Conservation (phyloP, 2,797 vertebrate species). For the Molossus molossus region DNA sequence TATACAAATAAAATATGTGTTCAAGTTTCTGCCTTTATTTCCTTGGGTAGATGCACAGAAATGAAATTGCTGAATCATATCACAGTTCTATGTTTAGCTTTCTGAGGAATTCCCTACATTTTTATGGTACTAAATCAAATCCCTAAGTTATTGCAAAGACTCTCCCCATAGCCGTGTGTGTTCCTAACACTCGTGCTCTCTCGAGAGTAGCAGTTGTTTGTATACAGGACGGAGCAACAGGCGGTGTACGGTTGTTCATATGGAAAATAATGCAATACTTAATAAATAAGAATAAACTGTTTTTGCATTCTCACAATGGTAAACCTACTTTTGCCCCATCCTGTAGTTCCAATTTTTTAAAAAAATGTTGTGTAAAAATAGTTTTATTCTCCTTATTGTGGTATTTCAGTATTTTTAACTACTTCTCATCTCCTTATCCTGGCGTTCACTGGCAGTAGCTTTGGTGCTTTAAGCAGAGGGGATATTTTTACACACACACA, state of each 20-base stretch:
- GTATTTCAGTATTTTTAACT: conserved; percentile 29
- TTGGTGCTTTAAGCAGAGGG: not conserved
- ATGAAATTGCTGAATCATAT: not conserved
- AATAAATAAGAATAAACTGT: not conserved
- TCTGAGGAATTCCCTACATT: conserved; percentile 4
- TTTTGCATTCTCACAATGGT: not conserved
- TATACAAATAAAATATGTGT: not conserved
- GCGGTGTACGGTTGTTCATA: not conserved
- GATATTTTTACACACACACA: not conserved
- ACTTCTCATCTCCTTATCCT: not conserved
- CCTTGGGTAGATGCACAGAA: not conserved
- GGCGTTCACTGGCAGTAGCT: not conserved
- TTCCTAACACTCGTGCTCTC: not conserved
- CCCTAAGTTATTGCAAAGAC: not conserved
- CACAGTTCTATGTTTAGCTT: not conserved
- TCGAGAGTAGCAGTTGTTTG: not conserved
- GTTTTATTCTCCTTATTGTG: conserved; percentile 15
- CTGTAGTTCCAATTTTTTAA: not conserved
- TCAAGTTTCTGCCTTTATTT: not conserved
- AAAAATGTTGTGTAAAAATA: conserved; percentile 28
- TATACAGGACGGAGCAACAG: not conserved
- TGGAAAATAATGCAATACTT: not conserved
- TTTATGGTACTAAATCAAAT: not conserved
- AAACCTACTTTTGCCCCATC: not conserved
- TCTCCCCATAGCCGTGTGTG: not conserved